Percentiles rank a stretch among this genome's conserved stretches.
These are phyloP conservation scores for Mechanitis messenoides DNA, from an alignment of 2,888 invertebrate genomes.

Conservation along the genomic window DNA sequence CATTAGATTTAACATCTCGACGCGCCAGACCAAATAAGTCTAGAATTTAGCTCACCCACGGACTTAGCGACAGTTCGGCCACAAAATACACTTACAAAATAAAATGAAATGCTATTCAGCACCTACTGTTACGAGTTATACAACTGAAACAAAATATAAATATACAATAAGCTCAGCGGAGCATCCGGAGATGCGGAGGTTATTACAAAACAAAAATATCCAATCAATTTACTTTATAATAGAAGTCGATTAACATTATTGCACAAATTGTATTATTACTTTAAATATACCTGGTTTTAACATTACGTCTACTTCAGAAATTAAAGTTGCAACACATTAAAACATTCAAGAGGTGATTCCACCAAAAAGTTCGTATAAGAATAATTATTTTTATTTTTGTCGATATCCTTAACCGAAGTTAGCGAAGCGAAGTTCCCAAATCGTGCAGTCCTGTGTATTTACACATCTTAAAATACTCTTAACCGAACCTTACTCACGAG, in stretches of 20 bases:
- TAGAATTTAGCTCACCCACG: conserved; percentile 52
- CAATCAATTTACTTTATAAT: conserved; percentile 1
- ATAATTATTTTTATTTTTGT: conserved; percentile 17
- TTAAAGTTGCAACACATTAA: not conserved
- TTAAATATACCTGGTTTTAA: conserved; percentile 9
- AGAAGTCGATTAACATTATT: conserved; percentile 22
- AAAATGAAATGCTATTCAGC: conserved; percentile 51
- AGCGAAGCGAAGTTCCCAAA: conserved; percentile 25
- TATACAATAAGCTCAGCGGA: conserved; percentile 1
- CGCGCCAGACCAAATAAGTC: conserved; percentile 44
- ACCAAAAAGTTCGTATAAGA: conserved; percentile 21
- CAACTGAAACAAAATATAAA: conserved; percentile 17
- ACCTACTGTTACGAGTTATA: conserved; percentile 32
- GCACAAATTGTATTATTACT: conserved; percentile 22
- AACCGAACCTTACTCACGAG: conserved; percentile 55
- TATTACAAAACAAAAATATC: too few relatives aligned
- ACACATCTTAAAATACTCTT: conserved; percentile 68
- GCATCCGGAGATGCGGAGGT: too few relatives aligned
- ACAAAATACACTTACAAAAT: conserved; percentile 46
- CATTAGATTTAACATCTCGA: conserved; percentile 39
- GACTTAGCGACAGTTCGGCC: conserved; percentile 65
- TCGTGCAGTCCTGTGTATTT: conserved; percentile 59
- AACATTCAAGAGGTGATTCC: conserved; percentile 18
- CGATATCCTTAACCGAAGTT: conserved; percentile 15
- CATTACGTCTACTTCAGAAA: not conserved